Evolutionary conservation across 2,888 invertebrate species (phyloP), one percentile per base, ranked within the genome.

Genomic region (Limnephilus marmoratus): DNA sequence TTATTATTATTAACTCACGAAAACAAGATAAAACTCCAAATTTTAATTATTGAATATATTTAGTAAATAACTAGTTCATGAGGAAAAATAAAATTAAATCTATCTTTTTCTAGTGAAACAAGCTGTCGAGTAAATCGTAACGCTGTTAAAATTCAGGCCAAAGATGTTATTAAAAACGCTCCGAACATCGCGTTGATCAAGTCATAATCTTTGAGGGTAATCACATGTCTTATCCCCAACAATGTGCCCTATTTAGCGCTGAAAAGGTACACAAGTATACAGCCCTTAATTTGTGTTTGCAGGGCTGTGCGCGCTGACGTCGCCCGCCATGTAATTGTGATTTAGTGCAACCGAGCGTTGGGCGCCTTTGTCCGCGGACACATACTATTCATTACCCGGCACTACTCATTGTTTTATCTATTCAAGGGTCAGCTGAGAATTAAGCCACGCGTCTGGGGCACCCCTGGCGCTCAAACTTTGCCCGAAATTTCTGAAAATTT

Each of bases 371-470:
- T 92, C 91, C 85, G 53, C 88, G 92, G 92, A 90, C 90, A 90
- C 88, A 91, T 85, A 91, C 91, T 92, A 93, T 93, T 92, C 93
- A 93, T 93, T 93, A 93, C 90, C 86, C 86, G 86, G 91, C 85
- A 68, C 92, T 89, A 90, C 86, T 92, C 92, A 92, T 93, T 92
- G 93, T 93, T 93, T 93, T 93, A 92, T 93, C 93, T 93, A 91
- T 91, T 93, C 92, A 90, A 91, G 92, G 93, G 93, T 93, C 93
- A 92, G 85, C 91, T 91, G 93, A 91, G 93, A 93, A 92, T 92
- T 92, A 92, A 91, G 92, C 87, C 45, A 34, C 68, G 89, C 53
- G 53, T 82, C 91, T 85, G n/a, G 80, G 89, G 45, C 49, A 87
- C 37, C 88, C 49, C 85, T 41, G 41, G 41, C 41, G 85, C 45